Evolutionary conservation across 2,113 vertebrate species (phyloP).

Genomic region (Cyanoramphus novaezelandiae): DNA sequence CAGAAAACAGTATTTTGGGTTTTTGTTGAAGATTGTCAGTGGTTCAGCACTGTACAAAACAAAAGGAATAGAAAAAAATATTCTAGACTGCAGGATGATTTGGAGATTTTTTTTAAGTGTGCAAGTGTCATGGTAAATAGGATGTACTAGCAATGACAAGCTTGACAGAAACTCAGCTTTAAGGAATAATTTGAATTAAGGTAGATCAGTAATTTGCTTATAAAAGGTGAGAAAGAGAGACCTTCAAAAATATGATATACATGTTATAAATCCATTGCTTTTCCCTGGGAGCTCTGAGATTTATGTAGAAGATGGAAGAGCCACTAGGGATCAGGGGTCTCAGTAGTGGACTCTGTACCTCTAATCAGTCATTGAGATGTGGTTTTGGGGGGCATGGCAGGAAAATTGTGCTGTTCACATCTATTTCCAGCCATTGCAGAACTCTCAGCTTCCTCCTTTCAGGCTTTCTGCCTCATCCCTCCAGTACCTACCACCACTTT

Average conservation of each 20-base stretch:
- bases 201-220: not conserved
- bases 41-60: not conserved
- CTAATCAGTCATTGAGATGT: not conserved
- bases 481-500: not conserved
- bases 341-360: not conserved
- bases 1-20: not conserved
- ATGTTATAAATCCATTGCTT: not conserved
- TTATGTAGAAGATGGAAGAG: rapidly evolving
- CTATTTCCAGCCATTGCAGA: not conserved
- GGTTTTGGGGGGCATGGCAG: rapidly evolving
- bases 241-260: not conserved
- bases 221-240: not conserved
- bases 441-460: not conserved
- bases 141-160: not conserved
- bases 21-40: not conserved
- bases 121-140: not conserved
- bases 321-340: not conserved
- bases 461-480: not conserved
- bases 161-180: not conserved
- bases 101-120: not conserved
- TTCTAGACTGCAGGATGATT: not conserved
- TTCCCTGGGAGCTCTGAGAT: not conserved
- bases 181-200: not conserved
- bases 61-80: not conserved
- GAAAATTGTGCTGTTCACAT: not conserved